Conservation (phyloP, 2,888 invertebrate species). For the Cephus pulcher region DNA sequence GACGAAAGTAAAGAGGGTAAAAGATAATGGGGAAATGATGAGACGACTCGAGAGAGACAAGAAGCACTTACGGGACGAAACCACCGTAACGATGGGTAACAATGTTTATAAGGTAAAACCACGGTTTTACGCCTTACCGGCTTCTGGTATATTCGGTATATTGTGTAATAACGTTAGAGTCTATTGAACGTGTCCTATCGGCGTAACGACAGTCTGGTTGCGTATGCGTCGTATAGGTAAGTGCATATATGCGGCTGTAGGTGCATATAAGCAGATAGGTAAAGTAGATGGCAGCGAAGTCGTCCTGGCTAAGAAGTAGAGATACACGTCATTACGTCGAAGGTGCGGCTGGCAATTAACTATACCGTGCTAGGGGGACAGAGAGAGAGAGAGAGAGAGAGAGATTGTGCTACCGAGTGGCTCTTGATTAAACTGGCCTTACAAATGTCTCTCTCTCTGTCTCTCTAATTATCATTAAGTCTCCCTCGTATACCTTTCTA, state of each 20-base stretch:
- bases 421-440: slow-evolving; percentile 38
- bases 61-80: not conserved
- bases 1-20: slow-evolving; percentile 4
- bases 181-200: not conserved
- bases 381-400: not conserved
- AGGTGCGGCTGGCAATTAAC: slow-evolving; percentile 39
- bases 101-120: not conserved
- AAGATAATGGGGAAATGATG: not conserved
- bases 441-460: slow-evolving; percentile 14
- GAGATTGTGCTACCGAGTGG: slow-evolving; percentile 13
- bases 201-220: not conserved
- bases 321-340: slow-evolving; percentile 31
- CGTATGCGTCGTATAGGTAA: not conserved
- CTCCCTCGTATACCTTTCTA: not conserved
- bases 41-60: not conserved
- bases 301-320: slow-evolving; percentile 21
- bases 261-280: not conserved
- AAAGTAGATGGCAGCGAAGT: not conserved
- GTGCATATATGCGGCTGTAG: not conserved
- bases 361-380: not conserved
- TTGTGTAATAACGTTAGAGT: not conserved
- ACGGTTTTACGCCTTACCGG: not conserved
- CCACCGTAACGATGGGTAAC: not conserved
- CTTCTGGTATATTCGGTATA: not conserved
- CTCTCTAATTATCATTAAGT: not conserved